Evolutionary conservation across 2,113 vertebrate species (phyloP).

Genomic region (Patagioenas fasciata): DNA sequence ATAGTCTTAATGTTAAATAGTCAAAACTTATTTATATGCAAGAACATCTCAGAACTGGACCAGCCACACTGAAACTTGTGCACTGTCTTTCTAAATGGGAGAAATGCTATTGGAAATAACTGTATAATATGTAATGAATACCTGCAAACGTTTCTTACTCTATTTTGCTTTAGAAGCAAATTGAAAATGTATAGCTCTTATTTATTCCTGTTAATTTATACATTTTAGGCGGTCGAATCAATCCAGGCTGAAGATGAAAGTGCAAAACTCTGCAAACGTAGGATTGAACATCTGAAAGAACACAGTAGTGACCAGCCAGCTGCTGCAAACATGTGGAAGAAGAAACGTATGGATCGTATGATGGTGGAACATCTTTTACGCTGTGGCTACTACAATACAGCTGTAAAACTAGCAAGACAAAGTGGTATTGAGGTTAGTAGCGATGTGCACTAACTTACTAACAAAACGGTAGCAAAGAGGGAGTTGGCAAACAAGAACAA

Average conservation of each 20-base stretch:
- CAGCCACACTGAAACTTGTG: rapidly evolving
- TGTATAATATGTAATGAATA: not conserved
- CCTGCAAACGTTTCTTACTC: not conserved
- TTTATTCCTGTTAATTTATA: not conserved
- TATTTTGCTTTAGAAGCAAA: not conserved
- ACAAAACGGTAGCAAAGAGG: not conserved
- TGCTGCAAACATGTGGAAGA: slow-evolving; percentile 94
- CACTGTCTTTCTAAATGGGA: not conserved
- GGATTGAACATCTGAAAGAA: slow-evolving; percentile 97
- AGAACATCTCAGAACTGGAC: not conserved
- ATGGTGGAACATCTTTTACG: slow-evolving; percentile 98
- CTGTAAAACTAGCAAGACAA: slow-evolving; percentile 93
- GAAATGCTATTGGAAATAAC: not conserved
- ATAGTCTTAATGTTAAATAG: not conserved
- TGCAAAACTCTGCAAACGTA: slow-evolving; percentile 94
- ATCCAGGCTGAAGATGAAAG: slow-evolving; percentile 99
- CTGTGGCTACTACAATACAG: slow-evolving; percentile 97
- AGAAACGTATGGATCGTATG: slow-evolving; percentile 98
- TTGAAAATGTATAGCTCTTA: not conserved
- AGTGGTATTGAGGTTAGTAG: slow-evolving; percentile 92
- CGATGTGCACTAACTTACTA: not conserved
- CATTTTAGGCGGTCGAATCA: slow-evolving; percentile 90
- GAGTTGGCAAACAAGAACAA: not conserved
- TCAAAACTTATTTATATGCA: not conserved
- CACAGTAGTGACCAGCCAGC: slow-evolving; percentile 95